Conservation (phyloP, 2,113 vertebrate genomes). For the Prinia subflava region DNA sequence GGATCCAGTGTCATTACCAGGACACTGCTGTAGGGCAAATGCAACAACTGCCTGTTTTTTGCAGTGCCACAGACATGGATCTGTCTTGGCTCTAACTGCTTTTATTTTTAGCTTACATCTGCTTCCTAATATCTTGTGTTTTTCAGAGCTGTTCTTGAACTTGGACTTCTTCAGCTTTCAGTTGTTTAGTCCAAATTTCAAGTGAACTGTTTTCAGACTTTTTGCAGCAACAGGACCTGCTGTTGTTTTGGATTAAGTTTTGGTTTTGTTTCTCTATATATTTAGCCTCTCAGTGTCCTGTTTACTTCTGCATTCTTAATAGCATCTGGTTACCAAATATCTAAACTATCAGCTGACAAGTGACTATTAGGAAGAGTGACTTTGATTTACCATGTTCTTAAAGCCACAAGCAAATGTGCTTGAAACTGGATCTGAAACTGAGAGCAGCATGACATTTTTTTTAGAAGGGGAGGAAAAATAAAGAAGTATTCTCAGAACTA, state of each 20-base stretch:
- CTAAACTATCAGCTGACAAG: neutral
- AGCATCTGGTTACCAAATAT: neutral
- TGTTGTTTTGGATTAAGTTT: neutral
- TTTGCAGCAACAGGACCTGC: neutral
- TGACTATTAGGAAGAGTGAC: neutral
- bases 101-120: constrained; percentile 22
- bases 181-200: neutral
- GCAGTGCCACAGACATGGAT: neutral
- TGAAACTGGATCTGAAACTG: neutral
- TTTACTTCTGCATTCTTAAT: neutral
- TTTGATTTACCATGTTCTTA: neutral
- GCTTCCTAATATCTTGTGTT: neutral
- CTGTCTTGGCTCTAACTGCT: neutral
- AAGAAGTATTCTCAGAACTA: neutral
- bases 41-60: neutral
- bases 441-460: neutral
- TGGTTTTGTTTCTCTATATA: neutral
- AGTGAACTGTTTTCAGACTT: neutral
- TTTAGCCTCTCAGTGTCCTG: neutral
- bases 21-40: neutral
- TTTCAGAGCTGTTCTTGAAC: neutral
- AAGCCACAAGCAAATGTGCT: neutral
- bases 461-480: neutral
- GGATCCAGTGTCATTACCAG: neutral
- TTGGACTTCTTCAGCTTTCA: neutral